Evolutionary conservation across 1,140 invertebrate species (phyloP), one percentile per base, ranked within the genome.

Genomic region (Macrotrachela quadricornifera): DNA sequence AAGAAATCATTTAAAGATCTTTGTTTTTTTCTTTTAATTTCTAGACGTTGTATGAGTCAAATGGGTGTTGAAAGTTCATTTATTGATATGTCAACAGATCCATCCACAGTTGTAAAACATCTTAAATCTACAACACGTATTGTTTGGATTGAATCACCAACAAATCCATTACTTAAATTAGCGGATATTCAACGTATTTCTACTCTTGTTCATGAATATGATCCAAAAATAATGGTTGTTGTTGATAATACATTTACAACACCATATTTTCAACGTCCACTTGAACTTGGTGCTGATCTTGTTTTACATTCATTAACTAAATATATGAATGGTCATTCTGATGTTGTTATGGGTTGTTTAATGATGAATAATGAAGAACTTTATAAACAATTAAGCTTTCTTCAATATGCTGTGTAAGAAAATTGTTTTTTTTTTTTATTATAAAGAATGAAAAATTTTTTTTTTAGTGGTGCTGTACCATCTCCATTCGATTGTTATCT

Each of bases 211-310:
- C 77, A 78, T 48, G 54, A 57, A 50, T 60, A 61, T 49, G 60
- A 66, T 59, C 57, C 60, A n/a, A 75, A 80, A 38, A 78, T 88
- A 42, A 74, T 94, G 58, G 67, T 94, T 16, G 82, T 85, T 0
- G 85, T 96, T 2, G 94, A 99, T 63, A 97, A 96, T 65, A 99
- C 91, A 8, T 96, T 99, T 66, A 74, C 92, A 51, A 87, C 87
- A 9, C 76, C 86, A n/a, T 94, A 91, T 64, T 83, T 90, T 55
- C 88, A 94, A 70, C 75, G 79, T 57, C 92, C 92, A 6, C 68
- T 97, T 30, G 76, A 79, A 16, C 72, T 92, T 30, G 92, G 92
- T 11, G 90, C 84, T 3, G 90, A 97, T 70, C 75, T 95, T 46
- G 79, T 82, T 1, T 70, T 86, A 57, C 91, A 96, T 71, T 97